Percentiles rank a stretch among this genome's conserved stretches.
phyloP scores from a whole-genome alignment of 2,113 vertebrate species.

The Ailuropoda melanoleuca region DNA sequence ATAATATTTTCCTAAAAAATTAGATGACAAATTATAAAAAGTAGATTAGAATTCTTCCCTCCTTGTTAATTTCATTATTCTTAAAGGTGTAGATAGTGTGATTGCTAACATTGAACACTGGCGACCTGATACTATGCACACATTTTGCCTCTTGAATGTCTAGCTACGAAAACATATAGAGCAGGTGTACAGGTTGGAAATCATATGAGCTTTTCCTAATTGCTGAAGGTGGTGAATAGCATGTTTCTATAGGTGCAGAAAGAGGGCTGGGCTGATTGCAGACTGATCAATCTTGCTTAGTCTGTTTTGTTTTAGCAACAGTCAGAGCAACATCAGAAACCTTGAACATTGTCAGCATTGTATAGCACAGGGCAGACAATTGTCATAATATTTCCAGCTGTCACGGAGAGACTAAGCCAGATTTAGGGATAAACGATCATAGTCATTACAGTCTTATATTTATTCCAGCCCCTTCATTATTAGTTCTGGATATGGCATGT shows the following conservation, averaged over 20 bases:
- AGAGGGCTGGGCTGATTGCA: neutral
- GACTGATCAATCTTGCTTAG: neutral
- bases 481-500: conserved; percentile 72
- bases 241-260: neutral
- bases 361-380: neutral
- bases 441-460: conserved; percentile 50
- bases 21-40: neutral
- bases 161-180: neutral
- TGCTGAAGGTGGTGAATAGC: neutral
- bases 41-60: neutral
- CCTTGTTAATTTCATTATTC: neutral
- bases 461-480: conserved; percentile 58
- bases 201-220: neutral
- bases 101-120: neutral
- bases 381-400: conserved; percentile 47
- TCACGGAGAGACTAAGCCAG: conserved; percentile 42
- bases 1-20: neutral
- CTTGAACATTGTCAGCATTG: neutral
- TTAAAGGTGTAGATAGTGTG: neutral
- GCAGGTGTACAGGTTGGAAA: neutral
- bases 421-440: conserved; percentile 26
- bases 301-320: neutral
- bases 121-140: neutral
- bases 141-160: neutral
- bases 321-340: neutral